phyloP scores from a whole-genome alignment of 2,888 invertebrate genomes.

The Monoplex corrugatus region DNA sequence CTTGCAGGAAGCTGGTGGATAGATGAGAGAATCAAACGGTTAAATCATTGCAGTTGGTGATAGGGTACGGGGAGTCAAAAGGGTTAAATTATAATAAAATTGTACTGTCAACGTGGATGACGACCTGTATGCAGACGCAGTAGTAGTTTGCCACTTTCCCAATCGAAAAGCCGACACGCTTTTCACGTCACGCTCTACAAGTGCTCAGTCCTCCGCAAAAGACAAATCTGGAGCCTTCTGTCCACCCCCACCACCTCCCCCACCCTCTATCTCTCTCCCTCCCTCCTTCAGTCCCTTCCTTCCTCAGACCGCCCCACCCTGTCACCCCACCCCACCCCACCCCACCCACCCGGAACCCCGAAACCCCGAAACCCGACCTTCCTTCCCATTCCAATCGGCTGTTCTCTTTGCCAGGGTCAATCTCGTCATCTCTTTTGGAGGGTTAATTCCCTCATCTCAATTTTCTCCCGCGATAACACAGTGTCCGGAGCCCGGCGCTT shows the following conservation, averaged over 20 bases:
- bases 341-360: not conserved
- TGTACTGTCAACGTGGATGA: too few species aligned
- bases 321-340: not conserved
- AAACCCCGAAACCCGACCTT: not conserved
- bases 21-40: too few species aligned
- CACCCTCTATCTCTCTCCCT: not conserved
- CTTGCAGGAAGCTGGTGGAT: too few species aligned
- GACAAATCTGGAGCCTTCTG: not conserved
- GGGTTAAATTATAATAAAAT: too few species aligned
- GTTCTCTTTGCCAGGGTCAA: conserved; percentile 16
- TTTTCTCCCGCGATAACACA: not conserved
- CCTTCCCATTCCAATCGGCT: not conserved
- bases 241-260: not conserved
- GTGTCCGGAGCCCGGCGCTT: not conserved
- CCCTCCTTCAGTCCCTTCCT: not conserved
- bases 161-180: conserved; percentile 13
- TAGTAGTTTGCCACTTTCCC: too few species aligned
- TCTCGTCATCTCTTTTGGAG: not conserved
- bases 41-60: too few species aligned
- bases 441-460: conserved; percentile 32
- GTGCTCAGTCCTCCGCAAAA: not conserved
- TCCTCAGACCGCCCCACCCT: not conserved
- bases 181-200: conserved; percentile 35
- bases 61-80: too few species aligned
- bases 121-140: too few species aligned